Evolutionary conservation across 2,888 invertebrate genomes (phyloP).

Genomic region (Pediacus dermestoides): DNA sequence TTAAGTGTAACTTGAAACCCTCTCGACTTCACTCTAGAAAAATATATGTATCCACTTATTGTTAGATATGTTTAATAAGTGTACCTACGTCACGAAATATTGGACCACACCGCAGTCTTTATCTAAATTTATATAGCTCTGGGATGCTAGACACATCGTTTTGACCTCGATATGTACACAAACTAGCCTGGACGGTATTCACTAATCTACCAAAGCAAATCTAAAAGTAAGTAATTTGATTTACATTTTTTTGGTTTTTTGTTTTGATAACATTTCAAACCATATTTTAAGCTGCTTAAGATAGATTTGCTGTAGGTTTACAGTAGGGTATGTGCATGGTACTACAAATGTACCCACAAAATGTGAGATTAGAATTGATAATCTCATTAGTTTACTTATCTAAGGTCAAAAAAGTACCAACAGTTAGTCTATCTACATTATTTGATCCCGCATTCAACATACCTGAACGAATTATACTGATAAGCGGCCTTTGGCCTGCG

Average conservation of each 20-base stretch:
- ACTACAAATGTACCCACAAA: conserved; percentile 15
- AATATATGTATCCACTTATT: conserved; percentile 44
- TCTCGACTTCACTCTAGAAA: conserved; percentile 43
- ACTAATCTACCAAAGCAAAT: conserved; percentile 37
- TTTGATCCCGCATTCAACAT: conserved; percentile 50
- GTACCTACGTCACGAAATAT: conserved; percentile 39
- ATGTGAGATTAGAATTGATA: conserved; percentile 9
- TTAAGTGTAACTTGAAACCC: conserved; percentile 31
- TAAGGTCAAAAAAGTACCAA: conserved; percentile 16
- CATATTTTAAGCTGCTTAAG: too few species aligned
- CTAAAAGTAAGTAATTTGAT: conserved; percentile 4
- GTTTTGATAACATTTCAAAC: too few species aligned
- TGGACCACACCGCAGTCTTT: conserved; percentile 50
- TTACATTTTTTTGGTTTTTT: conserved; percentile 1
- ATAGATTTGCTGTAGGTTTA: too few species aligned
- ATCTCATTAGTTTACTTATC: conserved; percentile 11
- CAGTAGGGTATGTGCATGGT: too few species aligned
- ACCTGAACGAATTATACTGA: conserved; percentile 48
- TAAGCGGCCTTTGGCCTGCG: conserved; percentile 26
- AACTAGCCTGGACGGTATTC: conserved; percentile 40
- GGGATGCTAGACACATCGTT: conserved; percentile 6
- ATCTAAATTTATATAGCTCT: conserved; percentile 15
- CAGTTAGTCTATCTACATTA: conserved; percentile 41
- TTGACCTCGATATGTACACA: conserved; percentile 25
- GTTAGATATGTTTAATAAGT: conserved; percentile 44